Evolutionary conservation across 2,797 vertebrate genomes (phyloP).

Genomic region (Ispidina picta): DNA sequence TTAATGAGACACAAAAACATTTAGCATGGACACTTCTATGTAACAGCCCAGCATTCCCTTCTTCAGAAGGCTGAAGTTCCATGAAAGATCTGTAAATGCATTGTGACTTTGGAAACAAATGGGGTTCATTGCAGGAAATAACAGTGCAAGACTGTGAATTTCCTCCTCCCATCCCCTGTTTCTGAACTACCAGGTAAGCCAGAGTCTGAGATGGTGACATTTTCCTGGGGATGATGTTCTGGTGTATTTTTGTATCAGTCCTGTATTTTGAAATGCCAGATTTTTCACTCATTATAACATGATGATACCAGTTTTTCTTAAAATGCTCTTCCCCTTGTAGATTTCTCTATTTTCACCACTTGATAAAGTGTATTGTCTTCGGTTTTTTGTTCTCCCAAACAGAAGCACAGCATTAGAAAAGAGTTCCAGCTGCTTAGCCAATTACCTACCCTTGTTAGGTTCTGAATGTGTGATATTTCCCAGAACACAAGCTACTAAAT

Average conservation of each 20-base stretch:
- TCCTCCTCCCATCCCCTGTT: neutral
- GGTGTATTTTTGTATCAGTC: neutral
- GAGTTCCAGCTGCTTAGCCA: neutral
- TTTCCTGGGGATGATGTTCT: neutral
- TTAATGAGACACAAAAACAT: conserved; percentile 57
- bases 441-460: neutral
- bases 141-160: neutral
- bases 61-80: conserved; percentile 39
- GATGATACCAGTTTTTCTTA: neutral
- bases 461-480: neutral
- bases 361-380: neutral
- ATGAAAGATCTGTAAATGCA: conserved; percentile 22
- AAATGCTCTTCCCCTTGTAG: neutral
- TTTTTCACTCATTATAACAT: neutral
- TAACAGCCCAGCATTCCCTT: conserved; percentile 19
- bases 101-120: conserved; percentile 23
- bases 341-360: neutral
- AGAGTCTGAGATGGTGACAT: neutral
- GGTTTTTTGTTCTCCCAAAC: neutral
- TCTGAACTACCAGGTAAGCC: neutral
- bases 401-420: neutral
- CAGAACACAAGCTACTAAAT: neutral
- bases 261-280: neutral
- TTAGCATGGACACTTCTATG: conserved; percentile 17
- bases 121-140: neutral